Conservation (phyloP, 2,113 vertebrate genomes). For the Pithys albifrons region DNA sequence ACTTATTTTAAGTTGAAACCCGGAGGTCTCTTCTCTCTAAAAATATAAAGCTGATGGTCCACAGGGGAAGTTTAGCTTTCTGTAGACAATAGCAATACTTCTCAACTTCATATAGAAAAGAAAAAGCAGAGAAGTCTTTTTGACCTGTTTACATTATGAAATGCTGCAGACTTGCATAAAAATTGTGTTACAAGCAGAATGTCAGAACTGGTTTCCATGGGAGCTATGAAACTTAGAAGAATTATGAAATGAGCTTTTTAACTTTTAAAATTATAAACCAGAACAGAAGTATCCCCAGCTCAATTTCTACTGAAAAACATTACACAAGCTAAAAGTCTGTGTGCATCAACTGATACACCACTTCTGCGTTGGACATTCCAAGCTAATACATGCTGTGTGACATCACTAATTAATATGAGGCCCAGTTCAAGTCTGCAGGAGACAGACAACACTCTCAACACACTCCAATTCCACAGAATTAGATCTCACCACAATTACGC, state of each 20-base stretch:
- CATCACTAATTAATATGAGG: not conserved
- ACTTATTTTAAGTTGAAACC: not conserved
- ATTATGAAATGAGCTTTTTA: not conserved
- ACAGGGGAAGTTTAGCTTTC: not conserved
- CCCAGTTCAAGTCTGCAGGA: not conserved
- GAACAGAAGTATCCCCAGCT: not conserved
- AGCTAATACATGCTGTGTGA: not conserved
- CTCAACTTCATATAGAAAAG: not conserved
- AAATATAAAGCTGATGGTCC: not conserved
- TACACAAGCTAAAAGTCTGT: not conserved
- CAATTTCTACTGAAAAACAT: not conserved
- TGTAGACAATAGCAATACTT: not conserved
- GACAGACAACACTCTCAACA: not conserved
- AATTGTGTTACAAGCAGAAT: not conserved
- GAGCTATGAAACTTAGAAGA: not conserved
- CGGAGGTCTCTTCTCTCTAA: not conserved
- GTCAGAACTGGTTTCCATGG: accelerated
- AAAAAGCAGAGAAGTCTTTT: not conserved
- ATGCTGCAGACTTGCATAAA: not conserved
- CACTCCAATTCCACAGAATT: not conserved
- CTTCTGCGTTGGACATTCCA: constrained; percentile 10
- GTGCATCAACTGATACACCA: not conserved
- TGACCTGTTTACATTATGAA: not conserved
- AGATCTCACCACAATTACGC: not conserved
- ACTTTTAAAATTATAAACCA: not conserved